Conservation (phyloP, 1,140 invertebrate species). For the Calliopsis andreniformis region DNA sequence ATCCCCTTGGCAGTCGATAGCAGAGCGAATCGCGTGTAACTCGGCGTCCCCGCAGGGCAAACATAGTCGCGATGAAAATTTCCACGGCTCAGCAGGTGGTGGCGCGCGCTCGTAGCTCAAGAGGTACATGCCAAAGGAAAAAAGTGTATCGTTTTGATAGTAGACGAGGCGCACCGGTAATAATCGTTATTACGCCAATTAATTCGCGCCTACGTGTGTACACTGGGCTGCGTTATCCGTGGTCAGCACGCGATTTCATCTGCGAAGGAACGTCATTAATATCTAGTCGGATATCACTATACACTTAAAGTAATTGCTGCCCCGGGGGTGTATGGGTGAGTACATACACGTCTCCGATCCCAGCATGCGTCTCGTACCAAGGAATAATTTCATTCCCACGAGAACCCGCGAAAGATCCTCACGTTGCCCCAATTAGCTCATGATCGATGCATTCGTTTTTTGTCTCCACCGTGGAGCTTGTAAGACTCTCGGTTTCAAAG, state of each 20-base stretch:
- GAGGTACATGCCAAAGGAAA: not conserved
- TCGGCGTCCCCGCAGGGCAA: slow-evolving; percentile 10
- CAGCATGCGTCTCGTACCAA: not conserved
- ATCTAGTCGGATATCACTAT: slow-evolving; percentile 65
- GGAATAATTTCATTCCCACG: slow-evolving; percentile 65
- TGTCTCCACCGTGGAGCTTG: not conserved
- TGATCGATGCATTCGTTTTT: slow-evolving; percentile 49
- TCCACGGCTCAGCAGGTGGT: slow-evolving; percentile 53
- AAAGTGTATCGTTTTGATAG: slow-evolving; percentile 56
- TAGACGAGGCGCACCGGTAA: slow-evolving; percentile 50
- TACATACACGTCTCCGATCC: slow-evolving; percentile 4
- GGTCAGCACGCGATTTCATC: slow-evolving; percentile 66
- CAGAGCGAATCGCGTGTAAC: slow-evolving; percentile 40
- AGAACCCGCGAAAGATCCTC: slow-evolving; percentile 45
- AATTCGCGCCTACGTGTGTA: slow-evolving; percentile 63
- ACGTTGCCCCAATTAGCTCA: slow-evolving; percentile 57
- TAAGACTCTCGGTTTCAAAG: not conserved
- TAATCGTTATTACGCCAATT: slow-evolving; percentile 64
- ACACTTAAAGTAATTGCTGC: slow-evolving; percentile 68
- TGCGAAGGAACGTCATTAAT: slow-evolving; percentile 65
- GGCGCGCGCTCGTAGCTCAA: not conserved
- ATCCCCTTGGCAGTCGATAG: slow-evolving; percentile 9
- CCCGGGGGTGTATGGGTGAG: slow-evolving; percentile 19
- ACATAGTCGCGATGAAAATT: slow-evolving; percentile 34
- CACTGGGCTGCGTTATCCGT: slow-evolving; percentile 48